Evolutionary conservation across 2,888 invertebrate genomes (phyloP), one percentile per base, ranked within the genome.

Genomic region (Hypselothyrea guttata): DNA sequence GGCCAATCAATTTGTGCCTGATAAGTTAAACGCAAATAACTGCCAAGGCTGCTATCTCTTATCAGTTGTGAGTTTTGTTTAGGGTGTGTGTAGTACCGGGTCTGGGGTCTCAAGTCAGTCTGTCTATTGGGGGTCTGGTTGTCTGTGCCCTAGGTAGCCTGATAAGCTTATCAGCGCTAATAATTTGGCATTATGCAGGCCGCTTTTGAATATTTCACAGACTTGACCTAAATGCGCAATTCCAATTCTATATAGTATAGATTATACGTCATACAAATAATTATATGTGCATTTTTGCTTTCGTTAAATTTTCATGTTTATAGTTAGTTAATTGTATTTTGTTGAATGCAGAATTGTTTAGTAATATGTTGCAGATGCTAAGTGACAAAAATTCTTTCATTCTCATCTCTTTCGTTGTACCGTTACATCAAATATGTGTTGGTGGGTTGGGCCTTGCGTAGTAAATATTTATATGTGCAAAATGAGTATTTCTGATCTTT

Each of bases 161-260:
- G 68, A 71, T 73, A 60, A 64, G 44, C 54, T 54, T 65, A 82
- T 82, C 71, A 53, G 44, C 44, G 40, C 47, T 53, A 31, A 48
- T 42, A 69, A 61, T 69, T 65, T 56, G 33, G 58, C 54, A 70
- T 68, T 74, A 38, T 55, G 38, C n/a, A 64, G 54, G 28, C 22
- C 2, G 22, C 22, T 49, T 55, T 57, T 37, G 47, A 49, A 56
- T 71, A 44, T 64, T 69, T 63, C 51, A 49, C 45, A 73, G 63
- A 64, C 72, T 72, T 79, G 71, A 84, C 84, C 77, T 62, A 84
- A 84, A 81, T 84, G 79, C 79, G 79, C 75, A 83, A 54, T 83
- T 55, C 42, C 13, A 52, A 48, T 61, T 42, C 41, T 18, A 46
- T 46, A 22, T 57, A 52, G 47, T 13, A 45, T 42, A 45, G 11